Base-by-base conservation (phyloP, 2,797 vertebrate species). In the Eidolon dupreanum region DNA sequence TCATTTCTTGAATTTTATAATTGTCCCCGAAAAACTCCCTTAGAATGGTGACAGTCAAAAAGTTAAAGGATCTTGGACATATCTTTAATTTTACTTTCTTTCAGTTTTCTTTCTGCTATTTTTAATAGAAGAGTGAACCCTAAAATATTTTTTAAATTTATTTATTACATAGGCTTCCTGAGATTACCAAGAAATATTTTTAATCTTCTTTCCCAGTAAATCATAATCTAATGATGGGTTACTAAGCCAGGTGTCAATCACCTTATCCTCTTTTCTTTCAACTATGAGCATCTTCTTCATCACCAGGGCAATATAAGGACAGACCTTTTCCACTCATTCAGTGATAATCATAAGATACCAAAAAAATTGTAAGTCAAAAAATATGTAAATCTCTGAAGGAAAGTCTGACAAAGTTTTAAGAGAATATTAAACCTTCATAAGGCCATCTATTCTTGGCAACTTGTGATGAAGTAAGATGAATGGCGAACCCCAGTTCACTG, bases 341-440 rank as follows among this genome's bases (percentile, higher is more conserved):
- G 28, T 73, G 59, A 68, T 6, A 36, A 22, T 77, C 26, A 74
- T 38, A 83, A 59, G 63, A 91, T n/a, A 61, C 20, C 46, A 74
- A 88, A 55, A 81, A 93, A 94, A 92, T 84, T 3, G 36, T 66
- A 84, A 75, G 46, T 90, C 38, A 19, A 92, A n/a, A 86, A 33
- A 2, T 51, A 95, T 6, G 17, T 59, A 84, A 84, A 73, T 43
- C 46, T 26, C 43, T 68, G 28, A 71, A 88, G 90, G 38, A n/a
- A 90, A 90, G 46, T 85, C 11, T 95, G 61, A 78, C 24, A 74
- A 46, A 51, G 65, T 57, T 33, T 88, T 86, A 70, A 65, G 41
- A 93, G 49, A 8, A 12, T 82, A 59, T 61, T 79, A 43, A 88
- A 28, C 15, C 33, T 61, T 57, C 33, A 2, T 33, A 74, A 70